phyloP scores from a whole-genome alignment of 2,888 invertebrate species.

The Pandemis corylana region DNA sequence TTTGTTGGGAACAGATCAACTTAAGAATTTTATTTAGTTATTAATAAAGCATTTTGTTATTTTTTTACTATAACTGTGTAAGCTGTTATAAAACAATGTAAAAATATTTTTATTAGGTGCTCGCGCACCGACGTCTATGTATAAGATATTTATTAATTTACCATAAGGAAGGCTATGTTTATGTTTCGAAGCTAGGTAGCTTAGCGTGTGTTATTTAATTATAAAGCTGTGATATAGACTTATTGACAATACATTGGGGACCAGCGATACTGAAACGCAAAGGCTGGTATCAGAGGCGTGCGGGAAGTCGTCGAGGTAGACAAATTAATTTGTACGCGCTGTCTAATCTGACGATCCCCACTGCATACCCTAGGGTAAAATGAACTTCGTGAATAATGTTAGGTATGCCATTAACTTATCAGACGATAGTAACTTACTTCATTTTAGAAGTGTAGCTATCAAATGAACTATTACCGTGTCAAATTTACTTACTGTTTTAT shows the following conservation, averaged over 20 bases:
- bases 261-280: conserved; percentile 55
- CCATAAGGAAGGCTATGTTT: conserved; percentile 79
- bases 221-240: conserved; percentile 83
- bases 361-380: conserved; percentile 23
- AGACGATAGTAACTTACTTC: conserved; percentile 32
- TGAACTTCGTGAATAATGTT: conserved; percentile 50
- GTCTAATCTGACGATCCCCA: too few relatives aligned
- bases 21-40: conserved; percentile 75
- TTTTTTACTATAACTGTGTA: conserved; percentile 74
- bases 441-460: conserved; percentile 32
- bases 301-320: too few relatives aligned
- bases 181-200: conserved; percentile 66
- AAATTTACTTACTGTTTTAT: neutral
- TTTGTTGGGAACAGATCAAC: conserved; percentile 65
- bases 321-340: too few relatives aligned
- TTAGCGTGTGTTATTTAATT: conserved; percentile 74
- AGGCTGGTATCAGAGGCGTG: conserved; percentile 44
- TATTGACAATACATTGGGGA: conserved; percentile 60
- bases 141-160: conserved; percentile 82
- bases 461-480: neutral
- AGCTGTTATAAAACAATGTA: conserved; percentile 72
- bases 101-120: conserved; percentile 64
- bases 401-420: conserved; percentile 45
- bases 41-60: conserved; percentile 70
- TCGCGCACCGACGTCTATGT: conserved; percentile 64